Evolutionary conservation across 2,888 invertebrate genomes (phyloP).

Genomic region (Zonitis immaculata): DNA sequence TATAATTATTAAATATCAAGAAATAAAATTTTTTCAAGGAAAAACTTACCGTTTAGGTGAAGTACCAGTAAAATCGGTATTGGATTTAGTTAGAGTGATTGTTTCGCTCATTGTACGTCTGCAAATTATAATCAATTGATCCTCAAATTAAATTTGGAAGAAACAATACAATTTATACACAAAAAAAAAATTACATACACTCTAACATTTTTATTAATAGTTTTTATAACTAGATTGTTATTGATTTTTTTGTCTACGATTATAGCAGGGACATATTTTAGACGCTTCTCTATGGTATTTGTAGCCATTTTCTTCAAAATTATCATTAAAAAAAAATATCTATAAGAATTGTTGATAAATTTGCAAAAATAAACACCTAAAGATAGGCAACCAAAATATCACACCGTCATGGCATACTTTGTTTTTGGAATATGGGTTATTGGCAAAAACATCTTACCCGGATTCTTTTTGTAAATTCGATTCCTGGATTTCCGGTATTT

Average conservation of each 20-base stretch:
- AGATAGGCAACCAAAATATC: not conserved
- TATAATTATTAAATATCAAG: too few species aligned
- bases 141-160: not conserved
- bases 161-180: not conserved
- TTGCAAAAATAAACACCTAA: not conserved
- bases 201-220: constrained; percentile 28
- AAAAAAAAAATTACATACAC: constrained; percentile 26
- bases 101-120: constrained; percentile 20
- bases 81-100: constrained; percentile 24
- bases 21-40: constrained; percentile 21
- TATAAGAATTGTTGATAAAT: not conserved
- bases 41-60: constrained; percentile 33
- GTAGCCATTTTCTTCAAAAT: not conserved
- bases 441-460: not conserved
- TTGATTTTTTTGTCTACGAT: constrained; percentile 26
- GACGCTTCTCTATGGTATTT: constrained; percentile 24
- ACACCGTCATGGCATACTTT: not conserved
- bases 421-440: too few species aligned
- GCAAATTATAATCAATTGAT: constrained; percentile 8
- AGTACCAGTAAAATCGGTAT: constrained; percentile 27
- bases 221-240: constrained; percentile 24
- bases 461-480: not conserved
- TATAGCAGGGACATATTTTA: constrained; percentile 35
- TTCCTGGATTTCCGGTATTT: not conserved
- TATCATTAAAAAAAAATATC: not conserved